phyloP scores from a whole-genome alignment of 2,888 invertebrate species.

The Drosophila tanythrix region DNA sequence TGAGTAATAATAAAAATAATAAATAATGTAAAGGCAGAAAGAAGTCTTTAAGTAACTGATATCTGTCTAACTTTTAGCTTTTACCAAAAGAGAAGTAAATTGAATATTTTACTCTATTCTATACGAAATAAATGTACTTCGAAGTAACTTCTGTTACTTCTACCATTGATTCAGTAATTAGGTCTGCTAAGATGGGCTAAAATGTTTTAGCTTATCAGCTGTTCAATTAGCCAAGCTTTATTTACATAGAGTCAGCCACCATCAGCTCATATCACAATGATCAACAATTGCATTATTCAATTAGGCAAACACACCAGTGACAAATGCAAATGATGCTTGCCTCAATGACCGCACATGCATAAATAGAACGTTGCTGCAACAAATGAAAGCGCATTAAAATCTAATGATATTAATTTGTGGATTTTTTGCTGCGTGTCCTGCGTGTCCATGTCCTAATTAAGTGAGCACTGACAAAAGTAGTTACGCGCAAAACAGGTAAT shows the following conservation, averaged over 20 bases:
- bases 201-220: neutral
- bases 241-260: neutral
- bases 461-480: conserved; percentile 19
- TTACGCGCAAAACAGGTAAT: conserved; percentile 20
- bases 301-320: conserved; percentile 28
- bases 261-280: neutral
- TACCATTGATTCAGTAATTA: neutral
- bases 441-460: conserved; percentile 42
- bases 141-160: too few species aligned
- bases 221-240: neutral
- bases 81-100: neutral
- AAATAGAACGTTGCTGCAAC: neutral
- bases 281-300: conserved; percentile 43
- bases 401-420: conserved; percentile 22
- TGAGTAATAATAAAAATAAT: neutral
- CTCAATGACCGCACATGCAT: conserved; percentile 3
- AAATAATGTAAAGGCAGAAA: too few species aligned
- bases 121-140: accelerated
- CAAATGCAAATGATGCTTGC: conserved; percentile 17
- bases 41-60: neutral
- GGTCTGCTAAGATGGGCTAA: neutral
- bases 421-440: conserved; percentile 33
- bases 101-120: neutral
- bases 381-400: conserved; percentile 22
- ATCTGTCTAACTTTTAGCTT: neutral